phyloP scores from a whole-genome alignment of 1,140 invertebrate genomes.

The Sitophilus oryzae region DNA sequence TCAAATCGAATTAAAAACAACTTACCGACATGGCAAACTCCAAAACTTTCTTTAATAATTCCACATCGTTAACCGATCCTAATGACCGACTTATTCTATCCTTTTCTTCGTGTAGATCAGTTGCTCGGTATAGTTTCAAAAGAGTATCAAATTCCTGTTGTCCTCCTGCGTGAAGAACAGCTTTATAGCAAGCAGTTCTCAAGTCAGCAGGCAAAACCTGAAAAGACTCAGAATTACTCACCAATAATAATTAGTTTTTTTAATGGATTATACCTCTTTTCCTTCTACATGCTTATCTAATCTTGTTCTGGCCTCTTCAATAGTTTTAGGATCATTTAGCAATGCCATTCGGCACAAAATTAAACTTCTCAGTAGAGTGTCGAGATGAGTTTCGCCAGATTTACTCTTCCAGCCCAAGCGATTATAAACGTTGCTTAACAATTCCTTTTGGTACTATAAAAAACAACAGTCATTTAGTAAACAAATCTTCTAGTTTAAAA shows the following conservation, averaged over 20 bases:
- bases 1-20: conserved; percentile 25
- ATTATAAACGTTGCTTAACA: conserved; percentile 64
- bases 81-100: conserved; percentile 78
- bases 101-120: conserved; percentile 89
- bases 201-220: conserved; percentile 80
- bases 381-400: conserved; percentile 71
- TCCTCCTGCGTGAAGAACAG: conserved; percentile 67
- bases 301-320: conserved; percentile 67
- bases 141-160: conserved; percentile 69
- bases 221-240: conserved; percentile 40
- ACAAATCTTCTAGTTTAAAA: too few relatives aligned
- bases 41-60: conserved; percentile 70
- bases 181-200: conserved; percentile 78
- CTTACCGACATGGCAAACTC: conserved; percentile 83
- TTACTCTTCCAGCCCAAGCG: conserved; percentile 74
- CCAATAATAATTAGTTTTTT: not conserved
- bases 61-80: conserved; percentile 66
- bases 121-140: conserved; percentile 74
- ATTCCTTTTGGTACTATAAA: conserved; percentile 56
- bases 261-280: conserved; percentile 5
- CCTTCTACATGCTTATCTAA: conserved; percentile 62
- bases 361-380: conserved; percentile 77
- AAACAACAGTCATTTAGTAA: too few relatives aligned
- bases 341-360: conserved; percentile 75
- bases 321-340: conserved; percentile 68